Base-by-base conservation (phyloP, 92 coral and sea anemone genomes). In the Virgularia gustaviana region DNA sequence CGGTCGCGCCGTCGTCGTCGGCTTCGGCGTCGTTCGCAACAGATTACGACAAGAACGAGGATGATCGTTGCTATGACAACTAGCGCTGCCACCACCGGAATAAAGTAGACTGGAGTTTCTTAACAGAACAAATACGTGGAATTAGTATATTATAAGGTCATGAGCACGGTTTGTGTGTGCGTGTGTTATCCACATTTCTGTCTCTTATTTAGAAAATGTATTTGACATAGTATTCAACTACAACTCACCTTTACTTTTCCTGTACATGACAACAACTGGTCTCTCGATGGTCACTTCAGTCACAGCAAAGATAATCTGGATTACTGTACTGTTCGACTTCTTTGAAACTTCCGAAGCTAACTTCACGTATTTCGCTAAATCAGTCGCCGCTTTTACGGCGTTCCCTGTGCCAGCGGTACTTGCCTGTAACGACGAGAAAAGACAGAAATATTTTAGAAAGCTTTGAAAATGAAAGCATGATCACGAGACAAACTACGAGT, bases 1-100 rank as follows among this genome's bases (percentile, higher is more conserved):
- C 84, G 84, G 47, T 90, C 84, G 49, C 96, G 83, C 32, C 79
- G 71, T 54, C 87, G 73, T 53, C 79, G 63, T 25, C 90, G 75
- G 57, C 90, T 94, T 54, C 90, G 79, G 90, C 99, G 86, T 28
- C 86, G 81, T 25, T 91, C 96, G 59, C 99, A 79, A n/a, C n/a
- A n/a, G 65, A 89, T 84, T 71, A 95, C 84, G 13, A 94, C 76
- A 67, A 94, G 84, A 22, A 94, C 65, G 11, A 89, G 65, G 5
- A 94, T 75, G 52, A 94, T 79, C 37, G 90, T 90, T 36, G 96
- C 99, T 43, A 94, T 76, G 25, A 94, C 94, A 4, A 94, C 99
- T 10, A 94, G 88, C 33, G 96, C 88, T 0, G 99, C 99, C 28
- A 94, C 89, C 28, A 94, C 70, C 4, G 99, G 99, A 49, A 94